phyloP scores from a whole-genome alignment of 2,888 invertebrate species.

The Pomacea canaliculata region DNA sequence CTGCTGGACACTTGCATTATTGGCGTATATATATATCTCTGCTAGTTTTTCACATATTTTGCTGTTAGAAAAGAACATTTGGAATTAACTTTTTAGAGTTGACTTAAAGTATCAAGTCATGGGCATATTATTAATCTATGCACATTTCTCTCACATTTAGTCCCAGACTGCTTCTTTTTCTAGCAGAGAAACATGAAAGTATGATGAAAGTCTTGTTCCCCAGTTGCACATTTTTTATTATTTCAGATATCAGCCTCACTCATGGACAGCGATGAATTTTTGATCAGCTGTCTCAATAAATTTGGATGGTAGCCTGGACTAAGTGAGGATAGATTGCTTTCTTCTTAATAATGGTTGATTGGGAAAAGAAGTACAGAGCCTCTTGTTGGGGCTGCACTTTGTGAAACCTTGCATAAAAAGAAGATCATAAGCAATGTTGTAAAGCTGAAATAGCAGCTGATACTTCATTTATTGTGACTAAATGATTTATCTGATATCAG shows the following conservation, averaged over 20 bases:
- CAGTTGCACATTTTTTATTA: neutral
- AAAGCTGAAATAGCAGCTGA: too few species aligned
- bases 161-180: too few species aligned
- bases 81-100: neutral
- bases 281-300: conserved; percentile 92
- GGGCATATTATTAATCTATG: too few species aligned
- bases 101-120: too few species aligned
- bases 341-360: neutral
- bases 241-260: conserved; percentile 73
- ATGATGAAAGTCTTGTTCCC: too few species aligned
- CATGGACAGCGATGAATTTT: conserved; percentile 79
- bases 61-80: neutral
- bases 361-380: neutral
- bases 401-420: neutral
- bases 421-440: neutral
- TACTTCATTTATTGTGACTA: neutral
- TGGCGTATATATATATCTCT: neutral
- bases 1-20: neutral
- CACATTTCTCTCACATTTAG: too few species aligned
- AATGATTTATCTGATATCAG: neutral
- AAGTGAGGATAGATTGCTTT: conserved; percentile 50
- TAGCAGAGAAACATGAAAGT: too few species aligned
- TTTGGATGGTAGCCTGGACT: conserved; percentile 78
- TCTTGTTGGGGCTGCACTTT: neutral
- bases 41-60: neutral